These are phyloP conservation scores for Cryptosula pallasiana DNA, from an alignment of 2,888 invertebrate species.

Conservation along the genomic window DNA sequence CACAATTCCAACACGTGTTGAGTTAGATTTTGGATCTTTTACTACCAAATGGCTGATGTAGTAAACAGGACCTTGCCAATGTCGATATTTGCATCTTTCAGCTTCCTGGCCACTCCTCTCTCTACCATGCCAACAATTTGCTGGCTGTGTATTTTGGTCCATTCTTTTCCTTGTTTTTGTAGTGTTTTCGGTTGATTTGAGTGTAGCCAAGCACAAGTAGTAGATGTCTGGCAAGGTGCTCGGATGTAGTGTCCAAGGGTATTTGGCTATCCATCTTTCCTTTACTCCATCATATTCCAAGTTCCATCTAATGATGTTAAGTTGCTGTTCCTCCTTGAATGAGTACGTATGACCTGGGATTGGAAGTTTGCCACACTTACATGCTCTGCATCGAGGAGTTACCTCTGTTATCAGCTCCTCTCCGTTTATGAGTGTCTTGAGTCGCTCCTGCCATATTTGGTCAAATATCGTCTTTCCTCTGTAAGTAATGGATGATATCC, in stretches of 20 bases:
- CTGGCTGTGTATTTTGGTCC: not conserved
- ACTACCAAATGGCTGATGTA: not conserved
- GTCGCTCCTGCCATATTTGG: too few relatives aligned
- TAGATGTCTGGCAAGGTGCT: not conserved
- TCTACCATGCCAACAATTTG: not conserved
- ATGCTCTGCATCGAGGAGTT: not conserved
- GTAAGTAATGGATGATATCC: not conserved
- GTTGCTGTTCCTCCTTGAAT: not conserved
- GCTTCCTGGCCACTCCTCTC: not conserved
- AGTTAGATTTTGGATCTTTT: too few relatives aligned
- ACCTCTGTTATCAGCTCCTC: not conserved
- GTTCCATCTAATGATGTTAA: not conserved
- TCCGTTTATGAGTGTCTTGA: too few relatives aligned
- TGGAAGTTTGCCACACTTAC: not conserved
- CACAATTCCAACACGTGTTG: not conserved
- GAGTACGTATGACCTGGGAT: not conserved
- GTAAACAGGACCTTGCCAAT: not conserved
- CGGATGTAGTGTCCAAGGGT: not conserved
- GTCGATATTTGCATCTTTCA: not conserved
- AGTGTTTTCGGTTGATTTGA: not conserved
- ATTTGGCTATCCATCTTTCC: not conserved
- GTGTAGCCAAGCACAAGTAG: not conserved
- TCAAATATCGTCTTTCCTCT: too few relatives aligned
- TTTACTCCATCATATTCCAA: not conserved
- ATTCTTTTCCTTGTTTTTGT: too few relatives aligned